phyloP scores from a whole-genome alignment of 2,113 vertebrate species.

The Chloropsis hardwickii region DNA sequence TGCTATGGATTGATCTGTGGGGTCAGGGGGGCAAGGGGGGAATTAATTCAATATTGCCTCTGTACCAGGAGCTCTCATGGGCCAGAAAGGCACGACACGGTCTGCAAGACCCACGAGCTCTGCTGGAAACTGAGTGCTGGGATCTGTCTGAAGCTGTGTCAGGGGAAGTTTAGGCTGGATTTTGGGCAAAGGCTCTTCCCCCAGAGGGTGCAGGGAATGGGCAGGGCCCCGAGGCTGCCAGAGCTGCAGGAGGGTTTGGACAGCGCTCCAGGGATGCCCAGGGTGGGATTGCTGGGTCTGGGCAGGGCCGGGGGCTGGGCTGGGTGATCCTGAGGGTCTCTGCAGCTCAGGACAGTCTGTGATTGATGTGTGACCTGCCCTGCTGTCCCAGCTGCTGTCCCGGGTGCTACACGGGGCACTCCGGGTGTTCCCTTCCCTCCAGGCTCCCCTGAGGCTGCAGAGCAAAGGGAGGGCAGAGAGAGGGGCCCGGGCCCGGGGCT shows the following conservation, averaged over 20 bases:
- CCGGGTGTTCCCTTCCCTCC: not conserved
- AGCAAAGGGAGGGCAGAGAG: not conserved
- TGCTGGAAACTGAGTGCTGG: not conserved
- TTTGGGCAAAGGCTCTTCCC: not conserved
- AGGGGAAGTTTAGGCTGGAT: not conserved
- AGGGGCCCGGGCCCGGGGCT: not conserved
- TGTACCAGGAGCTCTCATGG: not conserved
- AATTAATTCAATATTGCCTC: not conserved
- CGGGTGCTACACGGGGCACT: too few relatives aligned
- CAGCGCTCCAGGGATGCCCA: not conserved
- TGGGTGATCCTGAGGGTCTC: not conserved
- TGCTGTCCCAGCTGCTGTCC: not conserved
- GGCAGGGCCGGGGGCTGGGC: not conserved
- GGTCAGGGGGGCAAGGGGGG: not conserved
- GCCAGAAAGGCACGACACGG: not conserved
- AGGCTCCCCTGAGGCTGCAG: not conserved
- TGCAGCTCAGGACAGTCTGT: not conserved
- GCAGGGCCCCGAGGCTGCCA: not conserved
- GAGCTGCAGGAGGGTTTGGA: not conserved
- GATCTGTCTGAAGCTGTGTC: not conserved
- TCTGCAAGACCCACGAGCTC: not conserved
- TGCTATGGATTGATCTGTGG: not conserved
- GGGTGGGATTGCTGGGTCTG: not conserved
- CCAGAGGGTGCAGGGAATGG: not conserved
- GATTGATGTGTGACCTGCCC: not conserved